Conservation (phyloP, 2,797 vertebrate species). For the Falco peregrinus region DNA sequence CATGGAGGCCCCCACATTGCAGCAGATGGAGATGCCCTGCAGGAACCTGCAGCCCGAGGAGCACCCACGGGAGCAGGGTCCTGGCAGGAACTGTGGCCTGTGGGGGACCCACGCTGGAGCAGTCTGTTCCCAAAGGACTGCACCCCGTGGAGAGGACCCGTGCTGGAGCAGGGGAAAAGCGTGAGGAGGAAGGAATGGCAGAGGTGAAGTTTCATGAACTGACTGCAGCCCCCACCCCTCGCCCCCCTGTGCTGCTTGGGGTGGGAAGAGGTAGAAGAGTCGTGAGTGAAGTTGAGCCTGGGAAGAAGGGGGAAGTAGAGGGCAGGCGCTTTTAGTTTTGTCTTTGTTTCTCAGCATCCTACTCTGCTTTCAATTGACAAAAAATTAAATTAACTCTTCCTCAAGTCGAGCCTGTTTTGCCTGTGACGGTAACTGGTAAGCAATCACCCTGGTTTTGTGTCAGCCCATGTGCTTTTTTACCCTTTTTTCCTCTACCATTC, state of each 20-base stretch:
- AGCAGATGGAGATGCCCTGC: background rate
- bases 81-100: background rate
- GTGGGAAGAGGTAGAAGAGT: background rate
- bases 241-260: background rate
- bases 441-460: no score
- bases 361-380: background rate
- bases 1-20: no score
- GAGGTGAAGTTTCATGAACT: background rate
- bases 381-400: background rate
- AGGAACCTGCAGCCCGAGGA: background rate
- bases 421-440: no score
- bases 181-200: background rate
- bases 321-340: background rate
- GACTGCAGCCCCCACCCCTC: background rate
- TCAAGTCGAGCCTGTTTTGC: no score
- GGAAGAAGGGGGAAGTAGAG: background rate
- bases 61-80: background rate
- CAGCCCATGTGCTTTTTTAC: no score
- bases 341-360: background rate
- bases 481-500: no score
- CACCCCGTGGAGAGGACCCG: background rate
- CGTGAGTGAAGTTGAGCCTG: background rate
- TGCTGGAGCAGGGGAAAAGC: background rate
- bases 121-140: background rate
- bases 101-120: background rate